phyloP scores from a whole-genome alignment of 2,888 invertebrate species.

The Boloria selene region DNA sequence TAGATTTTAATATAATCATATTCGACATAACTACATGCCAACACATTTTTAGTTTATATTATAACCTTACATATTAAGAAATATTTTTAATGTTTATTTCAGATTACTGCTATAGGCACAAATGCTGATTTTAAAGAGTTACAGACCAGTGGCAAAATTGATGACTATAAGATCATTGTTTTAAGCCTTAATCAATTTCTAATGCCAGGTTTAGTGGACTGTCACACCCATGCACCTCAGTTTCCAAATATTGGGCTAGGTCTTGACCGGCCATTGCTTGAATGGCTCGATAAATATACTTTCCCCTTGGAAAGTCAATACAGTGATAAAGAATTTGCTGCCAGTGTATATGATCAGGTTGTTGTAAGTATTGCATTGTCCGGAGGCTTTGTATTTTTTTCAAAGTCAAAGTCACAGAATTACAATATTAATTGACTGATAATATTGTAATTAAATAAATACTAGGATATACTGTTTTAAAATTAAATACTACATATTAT shows the following conservation, averaged over 20 bases:
- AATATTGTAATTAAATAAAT: too few relatives aligned
- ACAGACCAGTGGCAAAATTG: not conserved
- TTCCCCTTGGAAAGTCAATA: slow-evolving; percentile 92
- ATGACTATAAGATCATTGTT: slow-evolving; percentile 5
- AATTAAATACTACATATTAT: too few relatives aligned
- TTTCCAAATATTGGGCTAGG: slow-evolving; percentile 93
- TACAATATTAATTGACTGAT: too few relatives aligned
- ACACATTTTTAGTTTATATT: not conserved
- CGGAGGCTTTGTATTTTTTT: too few relatives aligned
- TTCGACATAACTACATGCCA: not conserved
- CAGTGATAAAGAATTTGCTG: slow-evolving; percentile 85
- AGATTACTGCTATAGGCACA: slow-evolving; percentile 61
- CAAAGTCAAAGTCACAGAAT: too few relatives aligned
- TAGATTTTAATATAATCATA: not conserved
- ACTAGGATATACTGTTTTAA: too few relatives aligned
- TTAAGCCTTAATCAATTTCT: slow-evolving; percentile 83
- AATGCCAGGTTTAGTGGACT: slow-evolving; percentile 94
- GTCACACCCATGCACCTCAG: slow-evolving; percentile 95
- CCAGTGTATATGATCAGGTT: slow-evolving; percentile 87
- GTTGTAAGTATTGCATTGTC: slow-evolving; percentile 85
- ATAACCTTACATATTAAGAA: not conserved
- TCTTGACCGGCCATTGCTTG: slow-evolving; percentile 88
- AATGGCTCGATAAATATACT: slow-evolving; percentile 93
- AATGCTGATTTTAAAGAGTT: slow-evolving; percentile 46
- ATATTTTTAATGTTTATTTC: slow-evolving; percentile 32